A percentile compares a stretch with the other conserved stretches of the same genome.
phyloP scores from a whole-genome alignment of 2,797 vertebrate genomes.

The Geotrypetes seraphini region DNA sequence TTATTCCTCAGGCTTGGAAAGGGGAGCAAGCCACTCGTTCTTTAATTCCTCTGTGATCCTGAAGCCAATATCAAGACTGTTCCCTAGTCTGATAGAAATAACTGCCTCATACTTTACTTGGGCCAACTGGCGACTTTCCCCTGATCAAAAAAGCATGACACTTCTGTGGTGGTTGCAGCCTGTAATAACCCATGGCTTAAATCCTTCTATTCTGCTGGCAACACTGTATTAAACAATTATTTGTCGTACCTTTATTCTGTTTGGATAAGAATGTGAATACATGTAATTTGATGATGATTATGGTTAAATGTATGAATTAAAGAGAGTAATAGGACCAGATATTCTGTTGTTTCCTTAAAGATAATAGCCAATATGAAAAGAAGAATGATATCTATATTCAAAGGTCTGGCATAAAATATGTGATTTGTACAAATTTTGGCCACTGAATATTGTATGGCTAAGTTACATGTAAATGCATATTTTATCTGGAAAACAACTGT shows the following conservation, averaged over 20 bases:
- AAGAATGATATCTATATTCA: too few species aligned
- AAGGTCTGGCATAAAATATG: too few species aligned
- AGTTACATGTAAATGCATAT: too few species aligned
- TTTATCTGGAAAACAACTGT: too few species aligned
- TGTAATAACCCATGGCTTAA: not conserved
- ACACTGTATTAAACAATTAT: not conserved
- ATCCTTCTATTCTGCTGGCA: not conserved
- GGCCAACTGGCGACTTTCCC: not conserved
- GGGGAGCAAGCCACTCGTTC: not conserved
- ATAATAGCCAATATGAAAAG: too few species aligned
- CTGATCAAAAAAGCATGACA: not conserved
- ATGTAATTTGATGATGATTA: too few species aligned
- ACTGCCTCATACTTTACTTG: not conserved
- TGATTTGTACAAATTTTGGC: too few species aligned
- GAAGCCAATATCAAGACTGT: not conserved
- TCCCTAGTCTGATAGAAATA: not conserved
- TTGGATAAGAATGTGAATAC: not conserved
- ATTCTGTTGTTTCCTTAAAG: too few species aligned
- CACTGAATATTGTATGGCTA: too few species aligned
- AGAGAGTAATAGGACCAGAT: too few species aligned
- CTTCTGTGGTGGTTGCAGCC: not conserved
- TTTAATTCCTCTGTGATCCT: too few species aligned
- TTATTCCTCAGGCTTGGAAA: not conserved
- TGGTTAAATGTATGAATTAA: too few species aligned
- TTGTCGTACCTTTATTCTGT: not conserved